Percentiles rank a stretch among this genome's conserved stretches.
Evolutionary conservation across 1,140 invertebrate genomes (phyloP).

Genomic region (Dicyema japonicum): DNA sequence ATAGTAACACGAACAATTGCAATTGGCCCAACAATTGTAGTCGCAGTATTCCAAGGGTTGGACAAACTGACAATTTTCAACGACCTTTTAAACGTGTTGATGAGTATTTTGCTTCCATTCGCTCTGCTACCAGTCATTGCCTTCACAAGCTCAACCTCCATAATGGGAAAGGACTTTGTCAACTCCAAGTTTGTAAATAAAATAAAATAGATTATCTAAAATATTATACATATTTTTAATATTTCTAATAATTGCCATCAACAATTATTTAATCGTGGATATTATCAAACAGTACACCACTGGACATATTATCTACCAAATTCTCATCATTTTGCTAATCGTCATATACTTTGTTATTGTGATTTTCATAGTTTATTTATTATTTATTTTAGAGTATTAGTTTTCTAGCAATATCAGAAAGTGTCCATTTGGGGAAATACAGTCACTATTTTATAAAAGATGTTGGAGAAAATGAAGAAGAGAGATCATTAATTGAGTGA

Average conservation of each 20-base stretch:
- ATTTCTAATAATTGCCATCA: neutral
- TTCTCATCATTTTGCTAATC: no score
- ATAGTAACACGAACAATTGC: slow-evolving; percentile 49
- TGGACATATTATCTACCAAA: no score
- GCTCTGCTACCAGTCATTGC: slow-evolving; percentile 48
- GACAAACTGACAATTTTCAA: slow-evolving; percentile 44
- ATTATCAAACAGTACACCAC: no score
- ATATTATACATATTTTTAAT: neutral
- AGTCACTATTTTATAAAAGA: no score
- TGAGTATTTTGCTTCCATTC: slow-evolving; percentile 37
- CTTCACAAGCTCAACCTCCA: slow-evolving; percentile 38
- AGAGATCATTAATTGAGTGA: no score
- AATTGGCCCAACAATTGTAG: slow-evolving; percentile 49
- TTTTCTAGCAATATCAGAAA: no score
- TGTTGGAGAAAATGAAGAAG: no score
- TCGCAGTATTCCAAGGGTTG: slow-evolving; percentile 35
- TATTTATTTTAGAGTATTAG: no score
- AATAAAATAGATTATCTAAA: slow-evolving; percentile 1
- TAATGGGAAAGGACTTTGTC: slow-evolving; percentile 33
- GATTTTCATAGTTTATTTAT: no score
- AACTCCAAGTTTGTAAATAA: slow-evolving; percentile 9
- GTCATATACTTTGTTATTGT: no score
- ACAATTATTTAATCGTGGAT: slow-evolving; percentile 3
- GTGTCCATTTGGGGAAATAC: no score
- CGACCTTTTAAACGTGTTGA: slow-evolving; percentile 54